Evolutionary conservation across 53 echinoderm and acorn worm species (phyloP).

Genomic region (Zoroaster sp.): DNA sequence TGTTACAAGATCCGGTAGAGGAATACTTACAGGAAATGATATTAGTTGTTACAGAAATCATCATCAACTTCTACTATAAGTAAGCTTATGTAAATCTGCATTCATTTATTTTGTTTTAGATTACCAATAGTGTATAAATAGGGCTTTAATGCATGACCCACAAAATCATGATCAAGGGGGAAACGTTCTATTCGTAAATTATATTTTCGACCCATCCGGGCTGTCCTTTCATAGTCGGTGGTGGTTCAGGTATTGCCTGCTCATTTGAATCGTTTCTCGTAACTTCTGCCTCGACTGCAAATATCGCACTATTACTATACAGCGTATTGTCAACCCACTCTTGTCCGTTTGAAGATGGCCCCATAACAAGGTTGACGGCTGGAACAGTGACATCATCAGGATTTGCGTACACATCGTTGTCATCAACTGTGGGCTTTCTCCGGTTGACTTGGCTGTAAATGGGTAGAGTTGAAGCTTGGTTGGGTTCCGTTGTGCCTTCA

Average conservation of each 20-base stretch:
- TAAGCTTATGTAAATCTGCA: too few relatives aligned
- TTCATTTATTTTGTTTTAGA: too few relatives aligned
- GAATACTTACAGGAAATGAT: too few relatives aligned
- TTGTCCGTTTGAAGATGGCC: not conserved
- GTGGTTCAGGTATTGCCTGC: not conserved
- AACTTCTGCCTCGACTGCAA: not conserved
- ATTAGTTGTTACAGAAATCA: too few relatives aligned
- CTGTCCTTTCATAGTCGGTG: not conserved
- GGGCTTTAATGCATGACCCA: too few relatives aligned
- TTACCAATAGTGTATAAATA: too few relatives aligned
- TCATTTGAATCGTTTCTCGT: not conserved
- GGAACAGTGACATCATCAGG: not conserved
- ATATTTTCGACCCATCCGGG: constrained; percentile 32
- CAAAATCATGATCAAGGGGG: too few relatives aligned
- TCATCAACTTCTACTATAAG: too few relatives aligned
- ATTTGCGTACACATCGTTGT: constrained; percentile 20
- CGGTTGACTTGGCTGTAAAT: not conserved
- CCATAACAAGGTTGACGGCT: not conserved
- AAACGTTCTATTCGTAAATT: constrained; percentile 31
- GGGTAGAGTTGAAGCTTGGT: not conserved
- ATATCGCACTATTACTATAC: not conserved
- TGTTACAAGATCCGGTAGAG: too few relatives aligned
- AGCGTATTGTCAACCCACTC: not conserved
- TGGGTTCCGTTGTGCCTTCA: not conserved
- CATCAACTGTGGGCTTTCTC: not conserved